A percentile compares a stretch with the other conserved stretches of the same genome.
These are phyloP conservation scores for Catostomus latipinnis DNA, from an alignment of 2,797 vertebrate species.

Conservation along the genomic window DNA sequence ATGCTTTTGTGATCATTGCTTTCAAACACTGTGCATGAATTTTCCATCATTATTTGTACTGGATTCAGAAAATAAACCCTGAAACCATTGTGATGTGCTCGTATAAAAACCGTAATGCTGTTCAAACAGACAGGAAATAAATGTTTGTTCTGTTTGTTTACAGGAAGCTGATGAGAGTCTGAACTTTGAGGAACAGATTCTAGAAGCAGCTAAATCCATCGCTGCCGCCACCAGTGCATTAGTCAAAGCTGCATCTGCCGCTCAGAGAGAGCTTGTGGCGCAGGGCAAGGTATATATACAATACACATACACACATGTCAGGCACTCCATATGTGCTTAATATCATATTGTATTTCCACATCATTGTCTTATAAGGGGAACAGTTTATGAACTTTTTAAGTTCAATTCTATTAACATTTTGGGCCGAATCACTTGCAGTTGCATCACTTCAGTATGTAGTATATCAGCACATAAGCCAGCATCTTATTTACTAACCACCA, in stretches of 20 bases:
- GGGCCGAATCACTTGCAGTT: too few relatives aligned
- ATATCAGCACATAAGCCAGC: too few relatives aligned
- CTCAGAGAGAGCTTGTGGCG: conserved; percentile 93
- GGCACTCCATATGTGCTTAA: background rate
- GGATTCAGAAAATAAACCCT: background rate
- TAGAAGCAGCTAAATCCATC: conserved; percentile 96
- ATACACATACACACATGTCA: too few relatives aligned
- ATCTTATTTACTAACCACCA: too few relatives aligned
- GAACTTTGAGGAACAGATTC: conserved; percentile 96
- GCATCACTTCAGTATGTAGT: too few relatives aligned
- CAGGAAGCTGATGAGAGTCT: conserved; percentile 95
- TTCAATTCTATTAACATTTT: too few relatives aligned
- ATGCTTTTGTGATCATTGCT: background rate
- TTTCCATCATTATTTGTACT: conserved; percentile 12
- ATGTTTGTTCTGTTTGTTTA: conserved; percentile 27
- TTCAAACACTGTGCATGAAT: too few relatives aligned
- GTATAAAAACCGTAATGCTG: background rate
- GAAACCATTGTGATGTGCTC: conserved; percentile 37
- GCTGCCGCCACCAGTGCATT: conserved; percentile 94
- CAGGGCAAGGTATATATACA: conserved; percentile 87
- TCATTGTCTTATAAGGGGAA: too few relatives aligned
- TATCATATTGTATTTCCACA: too few relatives aligned
- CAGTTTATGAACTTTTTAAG: too few relatives aligned
- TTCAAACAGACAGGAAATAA: background rate
- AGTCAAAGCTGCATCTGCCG: conserved; percentile 93